phyloP scores from a whole-genome alignment of 2,113 vertebrate species.

The Phyllopteryx taeniolatus region DNA sequence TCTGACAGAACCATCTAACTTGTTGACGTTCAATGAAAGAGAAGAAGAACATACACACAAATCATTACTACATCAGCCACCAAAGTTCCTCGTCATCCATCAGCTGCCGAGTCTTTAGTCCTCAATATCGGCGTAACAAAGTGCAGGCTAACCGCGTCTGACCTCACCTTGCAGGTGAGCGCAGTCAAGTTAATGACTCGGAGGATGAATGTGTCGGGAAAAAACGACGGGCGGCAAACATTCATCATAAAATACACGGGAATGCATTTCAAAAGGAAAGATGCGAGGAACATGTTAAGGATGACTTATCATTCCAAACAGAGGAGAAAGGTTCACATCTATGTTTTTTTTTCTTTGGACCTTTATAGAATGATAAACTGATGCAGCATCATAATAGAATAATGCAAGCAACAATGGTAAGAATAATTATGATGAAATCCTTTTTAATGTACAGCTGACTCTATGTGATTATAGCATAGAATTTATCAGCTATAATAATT shows the following conservation, averaged over 20 bases:
- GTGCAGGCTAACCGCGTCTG: neutral
- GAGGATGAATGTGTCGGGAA: neutral
- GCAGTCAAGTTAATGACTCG: neutral
- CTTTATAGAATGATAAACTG: neutral
- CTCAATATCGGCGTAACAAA: neutral
- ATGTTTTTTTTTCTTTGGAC: neutral
- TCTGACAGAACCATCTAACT: slow-evolving; percentile 20
- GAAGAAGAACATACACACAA: neutral
- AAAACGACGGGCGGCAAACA: slow-evolving; percentile 5
- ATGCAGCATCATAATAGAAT: neutral
- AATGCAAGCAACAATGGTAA: neutral
- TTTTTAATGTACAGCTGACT: neutral
- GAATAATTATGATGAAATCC: neutral
- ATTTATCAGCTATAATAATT: too few species aligned
- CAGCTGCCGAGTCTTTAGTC: neutral
- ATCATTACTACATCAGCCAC: neutral
- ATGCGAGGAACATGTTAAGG: slow-evolving; percentile 6
- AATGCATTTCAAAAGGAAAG: slow-evolving; percentile 32
- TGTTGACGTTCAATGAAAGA: slow-evolving; percentile 13
- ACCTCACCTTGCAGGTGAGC: neutral
- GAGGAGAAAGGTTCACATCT: neutral
- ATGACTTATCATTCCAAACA: slow-evolving; percentile 14
- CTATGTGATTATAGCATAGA: neutral
- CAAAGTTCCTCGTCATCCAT: slow-evolving; percentile 2
- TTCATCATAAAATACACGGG: slow-evolving; percentile 41